Conservation (phyloP, 2,888 invertebrate genomes). For the Hyles lineata region DNA sequence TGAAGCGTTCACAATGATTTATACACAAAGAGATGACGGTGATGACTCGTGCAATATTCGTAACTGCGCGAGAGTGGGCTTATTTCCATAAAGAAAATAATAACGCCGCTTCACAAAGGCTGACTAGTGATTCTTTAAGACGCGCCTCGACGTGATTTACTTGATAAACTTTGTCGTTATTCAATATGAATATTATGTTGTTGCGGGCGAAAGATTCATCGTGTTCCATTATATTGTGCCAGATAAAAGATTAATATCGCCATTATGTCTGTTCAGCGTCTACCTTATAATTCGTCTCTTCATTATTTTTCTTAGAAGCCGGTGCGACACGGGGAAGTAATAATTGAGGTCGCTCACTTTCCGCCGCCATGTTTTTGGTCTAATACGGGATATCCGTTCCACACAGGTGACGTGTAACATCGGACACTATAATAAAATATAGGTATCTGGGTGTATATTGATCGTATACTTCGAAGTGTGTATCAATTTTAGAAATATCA, state of each 20-base stretch:
- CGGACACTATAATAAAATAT: background rate
- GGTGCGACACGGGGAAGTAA: constrained; percentile 13
- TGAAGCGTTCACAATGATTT: constrained; percentile 50
- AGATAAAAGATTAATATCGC: constrained; percentile 1
- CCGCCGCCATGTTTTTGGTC: constrained; percentile 12
- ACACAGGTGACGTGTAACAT: background rate
- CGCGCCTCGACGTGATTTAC: constrained; percentile 8
- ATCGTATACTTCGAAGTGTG: background rate
- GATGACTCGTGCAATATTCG: constrained; percentile 47
- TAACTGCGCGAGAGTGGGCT: constrained; percentile 22
- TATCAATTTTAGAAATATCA: too few relatives aligned
- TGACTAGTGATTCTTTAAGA: constrained; percentile 28
- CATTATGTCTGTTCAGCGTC: constrained; percentile 7
- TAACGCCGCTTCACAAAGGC: constrained; percentile 13
- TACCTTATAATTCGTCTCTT: background rate
- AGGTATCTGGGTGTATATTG: constrained; percentile 2
- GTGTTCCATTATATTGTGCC: constrained; percentile 6
- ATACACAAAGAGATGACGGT: constrained; percentile 44
- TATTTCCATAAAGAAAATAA: constrained; percentile 28
- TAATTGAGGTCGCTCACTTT: constrained; percentile 21
- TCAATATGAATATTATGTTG: constrained; percentile 19
- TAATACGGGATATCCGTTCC: constrained; percentile 19
- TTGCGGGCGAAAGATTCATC: constrained; percentile 12
- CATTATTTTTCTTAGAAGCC: constrained; percentile 22
- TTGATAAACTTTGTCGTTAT: constrained; percentile 15